Percentiles rank a stretch among this genome's conserved stretches.
These are phyloP conservation scores for Pelochelys cantorii DNA, from an alignment of 2,797 vertebrate species.

Conservation along the genomic window DNA sequence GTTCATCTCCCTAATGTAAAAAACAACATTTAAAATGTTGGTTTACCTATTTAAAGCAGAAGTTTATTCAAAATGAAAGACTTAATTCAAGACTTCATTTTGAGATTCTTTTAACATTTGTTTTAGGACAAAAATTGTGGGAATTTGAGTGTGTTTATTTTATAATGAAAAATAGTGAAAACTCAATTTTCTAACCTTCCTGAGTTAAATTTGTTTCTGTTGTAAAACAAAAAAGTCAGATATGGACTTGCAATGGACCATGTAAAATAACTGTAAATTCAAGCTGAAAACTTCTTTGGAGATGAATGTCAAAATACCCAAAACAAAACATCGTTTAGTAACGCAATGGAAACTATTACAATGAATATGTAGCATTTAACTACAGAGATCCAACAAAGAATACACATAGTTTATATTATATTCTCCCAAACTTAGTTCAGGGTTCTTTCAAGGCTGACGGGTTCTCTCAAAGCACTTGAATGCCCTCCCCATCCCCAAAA, in stretches of 20 bases:
- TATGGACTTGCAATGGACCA: not conserved
- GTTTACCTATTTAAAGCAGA: not conserved
- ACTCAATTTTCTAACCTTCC: not conserved
- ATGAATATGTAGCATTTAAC: not conserved
- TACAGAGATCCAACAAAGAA: not conserved
- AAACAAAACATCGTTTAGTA: rapidly evolving
- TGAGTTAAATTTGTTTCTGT: not conserved
- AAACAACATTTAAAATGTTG: not conserved
- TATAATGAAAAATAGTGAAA: not conserved
- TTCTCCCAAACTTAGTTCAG: not conserved
- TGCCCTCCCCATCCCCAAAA: not conserved
- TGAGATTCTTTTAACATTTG: not conserved
- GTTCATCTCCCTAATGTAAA: no score
- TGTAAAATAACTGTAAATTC: not conserved
- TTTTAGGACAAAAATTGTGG: not conserved
- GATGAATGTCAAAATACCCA: not conserved
- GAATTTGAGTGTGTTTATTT: not conserved
- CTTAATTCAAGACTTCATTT: not conserved
- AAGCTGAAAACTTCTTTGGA: not conserved
- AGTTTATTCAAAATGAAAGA: not conserved
- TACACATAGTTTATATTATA: not conserved
- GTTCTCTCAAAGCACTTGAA: not conserved
- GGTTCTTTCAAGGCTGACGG: not conserved
- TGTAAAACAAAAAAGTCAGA: not conserved
- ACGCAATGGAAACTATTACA: not conserved